A percentile compares a stretch with the other conserved stretches of the same genome.
Evolutionary conservation across 1,140 invertebrate genomes (phyloP).

Genomic region (Calliphora vicina): DNA sequence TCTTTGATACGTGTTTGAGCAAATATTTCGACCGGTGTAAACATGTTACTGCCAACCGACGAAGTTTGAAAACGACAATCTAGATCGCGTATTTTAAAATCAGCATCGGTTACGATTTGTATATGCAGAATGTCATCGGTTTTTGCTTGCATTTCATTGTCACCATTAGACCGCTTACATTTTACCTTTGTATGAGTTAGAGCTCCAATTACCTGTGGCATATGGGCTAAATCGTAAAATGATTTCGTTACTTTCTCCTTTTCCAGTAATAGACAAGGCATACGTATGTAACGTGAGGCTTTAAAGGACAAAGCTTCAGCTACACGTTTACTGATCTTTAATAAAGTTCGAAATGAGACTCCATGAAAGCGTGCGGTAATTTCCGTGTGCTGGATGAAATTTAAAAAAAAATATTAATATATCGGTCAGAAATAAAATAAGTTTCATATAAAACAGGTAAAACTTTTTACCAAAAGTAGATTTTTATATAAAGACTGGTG

Average conservation of each 20-base stretch:
- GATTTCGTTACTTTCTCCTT: constrained; percentile 53
- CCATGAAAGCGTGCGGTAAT: constrained; percentile 51
- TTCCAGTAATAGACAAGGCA: constrained; percentile 54
- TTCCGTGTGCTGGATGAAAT: constrained; percentile 51
- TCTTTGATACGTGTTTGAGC: constrained; percentile 50
- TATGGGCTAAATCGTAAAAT: constrained; percentile 51
- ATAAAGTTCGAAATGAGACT: constrained; percentile 47
- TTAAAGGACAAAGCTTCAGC: constrained; percentile 53
- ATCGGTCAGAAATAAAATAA: neutral
- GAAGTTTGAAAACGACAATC: constrained; percentile 45
- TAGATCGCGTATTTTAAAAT: constrained; percentile 52
- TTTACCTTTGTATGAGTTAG: constrained; percentile 39
- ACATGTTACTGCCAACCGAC: constrained; percentile 38
- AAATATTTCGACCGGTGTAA: constrained; percentile 47
- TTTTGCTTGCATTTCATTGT: neutral
- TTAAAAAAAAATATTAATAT: constrained; percentile 8
- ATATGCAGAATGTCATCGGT: constrained; percentile 41
- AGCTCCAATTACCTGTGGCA: constrained; percentile 56
- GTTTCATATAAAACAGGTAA: too few species aligned
- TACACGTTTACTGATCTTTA: constrained; percentile 53
- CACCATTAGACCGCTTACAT: neutral
- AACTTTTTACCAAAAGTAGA: too few species aligned
- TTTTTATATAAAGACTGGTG: too few species aligned
- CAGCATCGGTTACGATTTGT: constrained; percentile 53
- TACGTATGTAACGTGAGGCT: constrained; percentile 53